Evolutionary conservation across 1,140 invertebrate genomes (phyloP), one percentile per base, ranked within the genome.

Genomic region (Nephila pilipes): DNA sequence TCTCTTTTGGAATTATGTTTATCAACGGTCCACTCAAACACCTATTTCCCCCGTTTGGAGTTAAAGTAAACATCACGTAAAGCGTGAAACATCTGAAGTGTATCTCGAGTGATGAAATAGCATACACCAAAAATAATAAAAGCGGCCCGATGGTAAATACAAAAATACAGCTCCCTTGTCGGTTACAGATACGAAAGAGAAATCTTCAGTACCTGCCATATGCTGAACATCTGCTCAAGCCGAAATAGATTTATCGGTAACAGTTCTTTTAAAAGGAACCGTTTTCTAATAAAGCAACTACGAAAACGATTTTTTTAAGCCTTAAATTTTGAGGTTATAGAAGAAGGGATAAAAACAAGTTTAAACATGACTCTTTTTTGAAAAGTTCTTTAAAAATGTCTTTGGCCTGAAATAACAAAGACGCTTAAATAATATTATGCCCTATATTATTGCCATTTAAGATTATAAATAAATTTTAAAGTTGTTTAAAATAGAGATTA

Each of bases 21-120:
- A 85, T 85, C 83, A 85, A 85, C 57, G 55, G 54, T 58, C 29
- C 54, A 22, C 36, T 54, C 38, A 85, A 85, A 85, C 22, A 46
- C 81, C 54, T 85, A 55, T n/a, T 20, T 16, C 14, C 12, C 36
- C n/a, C 36, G n/a, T 85, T 57, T 60, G 55, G 29, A 25, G 83
- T 85, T 85, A 60, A 85, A 85, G 83, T 85, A 85, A 85, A 85
- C 83, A 85, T 16, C 29, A 32, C 54, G 83, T 85, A 57, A 32
- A 29, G 32, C 55, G 83, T 18, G 14, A 46, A 46, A 10, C 46
- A 46, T 46, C 46, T 46, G 46, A 58, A 85, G 83, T 85, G 55
- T 38, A 32, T 58, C 38, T 18, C 18, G 83, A 58, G 83, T 58
- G 57, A 58, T 57, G 83, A 60, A 85, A 85, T 85, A 85, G 60